Conservation (phyloP, 2,113 vertebrate species). For the Corydoras maculifer region DNA sequence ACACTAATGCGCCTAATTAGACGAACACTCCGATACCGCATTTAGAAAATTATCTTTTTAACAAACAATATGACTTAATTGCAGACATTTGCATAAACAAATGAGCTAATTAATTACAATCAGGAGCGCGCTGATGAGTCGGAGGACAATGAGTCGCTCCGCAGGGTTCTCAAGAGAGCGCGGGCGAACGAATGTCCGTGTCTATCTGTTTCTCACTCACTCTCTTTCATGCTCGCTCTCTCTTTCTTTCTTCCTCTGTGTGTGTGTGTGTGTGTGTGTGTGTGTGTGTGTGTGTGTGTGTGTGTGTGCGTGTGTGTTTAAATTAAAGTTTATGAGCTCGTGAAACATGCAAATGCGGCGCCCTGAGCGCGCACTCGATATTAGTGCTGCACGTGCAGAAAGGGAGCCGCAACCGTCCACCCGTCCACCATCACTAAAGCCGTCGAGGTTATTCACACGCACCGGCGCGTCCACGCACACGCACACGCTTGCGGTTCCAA, state of each 20-base stretch:
- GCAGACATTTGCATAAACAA: slow-evolving; percentile 57
- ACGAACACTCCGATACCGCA: slow-evolving; percentile 40
- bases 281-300: slow-evolving; percentile 4
- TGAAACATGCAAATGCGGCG: slow-evolving; percentile 40
- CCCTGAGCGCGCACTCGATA: slow-evolving; percentile 34
- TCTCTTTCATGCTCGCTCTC: too few species aligned
- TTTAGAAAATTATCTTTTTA: slow-evolving; percentile 52
- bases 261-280: neutral
- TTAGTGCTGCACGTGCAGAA: slow-evolving; percentile 34
- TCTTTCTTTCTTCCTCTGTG: too few species aligned
- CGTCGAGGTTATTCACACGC: slow-evolving; percentile 10
- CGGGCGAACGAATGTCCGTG: neutral
- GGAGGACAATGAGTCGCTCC: slow-evolving; percentile 42
- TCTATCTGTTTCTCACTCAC: neutral
- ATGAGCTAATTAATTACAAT: slow-evolving; percentile 58
- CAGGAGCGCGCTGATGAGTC: slow-evolving; percentile 47
- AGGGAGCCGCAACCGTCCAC: slow-evolving; percentile 31
- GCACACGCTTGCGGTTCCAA: slow-evolving; percentile 4
- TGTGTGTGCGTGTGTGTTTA: slow-evolving; percentile 28
- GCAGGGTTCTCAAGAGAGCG: slow-evolving; percentile 21
- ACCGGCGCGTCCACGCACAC: neutral
- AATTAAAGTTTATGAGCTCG: slow-evolving; percentile 46
- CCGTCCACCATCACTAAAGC: slow-evolving; percentile 15
- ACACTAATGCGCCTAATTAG: slow-evolving; percentile 53
- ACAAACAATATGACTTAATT: slow-evolving; percentile 58